Conservation (phyloP, 2,113 vertebrate genomes). For the Blennius ocellaris region DNA sequence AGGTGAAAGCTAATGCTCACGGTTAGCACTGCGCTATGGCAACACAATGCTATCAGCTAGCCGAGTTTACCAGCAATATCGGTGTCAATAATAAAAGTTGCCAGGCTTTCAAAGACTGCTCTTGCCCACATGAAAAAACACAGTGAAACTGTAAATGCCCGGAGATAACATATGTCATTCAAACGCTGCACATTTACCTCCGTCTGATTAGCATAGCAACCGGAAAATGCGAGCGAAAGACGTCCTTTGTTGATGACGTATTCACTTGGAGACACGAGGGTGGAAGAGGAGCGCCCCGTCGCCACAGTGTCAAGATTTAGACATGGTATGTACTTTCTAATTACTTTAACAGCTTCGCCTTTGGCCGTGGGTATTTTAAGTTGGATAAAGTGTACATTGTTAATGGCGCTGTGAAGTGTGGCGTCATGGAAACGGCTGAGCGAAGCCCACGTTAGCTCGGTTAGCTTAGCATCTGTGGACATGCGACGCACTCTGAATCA, state of each 20-base stretch:
- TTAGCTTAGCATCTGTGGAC: too few relatives aligned
- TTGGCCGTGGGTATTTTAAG: too few relatives aligned
- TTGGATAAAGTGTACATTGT: too few relatives aligned
- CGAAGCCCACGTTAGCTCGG: too few relatives aligned
- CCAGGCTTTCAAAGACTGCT: too few relatives aligned
- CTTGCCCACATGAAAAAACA: too few relatives aligned
- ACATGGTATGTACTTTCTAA: constrained; percentile 61
- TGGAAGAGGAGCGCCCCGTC: neutral
- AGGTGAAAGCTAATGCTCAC: constrained; percentile 12
- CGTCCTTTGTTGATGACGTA: constrained; percentile 70
- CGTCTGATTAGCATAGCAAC: constrained; percentile 61
- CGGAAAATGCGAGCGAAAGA: constrained; percentile 65
- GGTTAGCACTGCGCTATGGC: neutral
- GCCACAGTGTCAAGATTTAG: neutral
- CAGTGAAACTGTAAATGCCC: too few relatives aligned
- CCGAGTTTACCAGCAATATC: constrained; percentile 56
- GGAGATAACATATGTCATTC: too few relatives aligned
- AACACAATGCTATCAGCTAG: constrained; percentile 43
- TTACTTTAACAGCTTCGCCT: neutral
- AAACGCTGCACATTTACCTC: constrained; percentile 48
- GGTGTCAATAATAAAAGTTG: constrained; percentile 12
- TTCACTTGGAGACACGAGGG: constrained; percentile 58
- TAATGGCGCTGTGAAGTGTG: too few relatives aligned
- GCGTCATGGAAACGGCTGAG: too few relatives aligned
- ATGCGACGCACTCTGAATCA: too few relatives aligned